Percentiles rank a stretch among this genome's conserved stretches.
These are phyloP conservation scores for Zosterops japonicus DNA, from an alignment of 2,113 vertebrate genomes.

Conservation along the genomic window DNA sequence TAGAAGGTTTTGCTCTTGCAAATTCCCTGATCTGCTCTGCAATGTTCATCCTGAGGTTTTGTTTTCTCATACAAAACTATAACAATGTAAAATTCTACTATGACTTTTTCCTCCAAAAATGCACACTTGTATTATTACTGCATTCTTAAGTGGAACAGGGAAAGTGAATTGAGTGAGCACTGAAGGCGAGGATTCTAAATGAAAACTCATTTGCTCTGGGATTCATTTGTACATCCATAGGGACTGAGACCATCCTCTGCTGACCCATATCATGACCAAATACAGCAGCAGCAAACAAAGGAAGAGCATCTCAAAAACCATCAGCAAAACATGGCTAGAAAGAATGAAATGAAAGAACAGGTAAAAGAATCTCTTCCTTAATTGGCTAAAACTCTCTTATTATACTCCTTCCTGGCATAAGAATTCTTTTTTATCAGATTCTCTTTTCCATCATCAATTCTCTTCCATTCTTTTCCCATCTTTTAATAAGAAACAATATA, in stretches of 20 bases:
- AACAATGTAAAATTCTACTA: background rate
- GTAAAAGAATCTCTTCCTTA: constrained; percentile 1
- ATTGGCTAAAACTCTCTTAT: background rate
- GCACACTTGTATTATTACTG: background rate
- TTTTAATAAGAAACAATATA: background rate
- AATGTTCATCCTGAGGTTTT: background rate
- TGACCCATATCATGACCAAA: constrained; percentile 62
- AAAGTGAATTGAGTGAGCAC: background rate
- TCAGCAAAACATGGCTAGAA: constrained; percentile 49
- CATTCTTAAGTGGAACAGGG: background rate
- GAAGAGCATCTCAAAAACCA: background rate
- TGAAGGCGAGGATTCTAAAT: background rate
- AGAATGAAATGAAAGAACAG: constrained; percentile 73
- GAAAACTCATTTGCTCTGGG: background rate
- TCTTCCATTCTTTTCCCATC: background rate
- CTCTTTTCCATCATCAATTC: background rate
- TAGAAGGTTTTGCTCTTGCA: background rate
- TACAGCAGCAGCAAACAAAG: constrained; percentile 12
- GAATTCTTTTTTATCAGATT: background rate
- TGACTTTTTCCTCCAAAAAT: background rate
- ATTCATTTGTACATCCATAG: constrained; percentile 64
- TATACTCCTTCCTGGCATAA: background rate
- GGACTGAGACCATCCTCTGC: constrained; percentile 86
- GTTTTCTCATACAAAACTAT: background rate
- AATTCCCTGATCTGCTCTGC: background rate